Base-by-base conservation (phyloP, 2,888 invertebrate species). In the Eupithecia subfuscata region DNA sequence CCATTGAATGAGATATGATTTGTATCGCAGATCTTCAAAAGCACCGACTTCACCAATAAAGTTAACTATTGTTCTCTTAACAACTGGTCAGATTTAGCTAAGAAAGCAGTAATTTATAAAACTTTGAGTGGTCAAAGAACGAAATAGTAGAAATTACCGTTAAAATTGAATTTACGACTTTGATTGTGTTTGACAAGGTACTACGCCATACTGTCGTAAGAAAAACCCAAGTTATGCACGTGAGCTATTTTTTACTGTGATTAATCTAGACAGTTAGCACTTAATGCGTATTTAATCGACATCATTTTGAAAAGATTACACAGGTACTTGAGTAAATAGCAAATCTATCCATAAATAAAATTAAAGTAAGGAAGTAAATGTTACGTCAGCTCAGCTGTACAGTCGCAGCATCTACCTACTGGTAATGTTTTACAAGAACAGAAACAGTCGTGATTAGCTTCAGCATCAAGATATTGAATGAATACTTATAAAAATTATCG, bases 401-500 rank as follows among this genome's bases (percentile, higher is more conserved):
- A 87, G 86, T 87, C 86, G 82, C 85, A 83, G 79, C 37, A 67
- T 37, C 40, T 65, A 34, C 65, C 34, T 81, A n/a, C 88, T 88
- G 89, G 90, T 88, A 88, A 84, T 82, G 78, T 82, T 75, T 75
- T 81, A 84, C 84, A 89, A 89, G 87, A 89, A 89, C 88, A 85
- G 83, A 85, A 85, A 86, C 86, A 84, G 85, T 92, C 93, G 91
- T 92, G 93, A 92, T 92, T 92, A 90, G 87, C 89, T 88, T 82
- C 78, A 56, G 52, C 52, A 56, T 56, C 52, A 88, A 90, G 88
- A 88, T 92, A 92, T 92, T 91, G 90, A 91, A 92, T 89, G 91
- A 91, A 91, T 87, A 89, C 89, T 89, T 89, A 85, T 88, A 88
- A 92, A 90, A 90, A 91, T 90, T 88, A 91, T 92, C 89, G 90